Conservation (phyloP, 2,888 invertebrate species). For the Oegoconia quadripuncta region DNA sequence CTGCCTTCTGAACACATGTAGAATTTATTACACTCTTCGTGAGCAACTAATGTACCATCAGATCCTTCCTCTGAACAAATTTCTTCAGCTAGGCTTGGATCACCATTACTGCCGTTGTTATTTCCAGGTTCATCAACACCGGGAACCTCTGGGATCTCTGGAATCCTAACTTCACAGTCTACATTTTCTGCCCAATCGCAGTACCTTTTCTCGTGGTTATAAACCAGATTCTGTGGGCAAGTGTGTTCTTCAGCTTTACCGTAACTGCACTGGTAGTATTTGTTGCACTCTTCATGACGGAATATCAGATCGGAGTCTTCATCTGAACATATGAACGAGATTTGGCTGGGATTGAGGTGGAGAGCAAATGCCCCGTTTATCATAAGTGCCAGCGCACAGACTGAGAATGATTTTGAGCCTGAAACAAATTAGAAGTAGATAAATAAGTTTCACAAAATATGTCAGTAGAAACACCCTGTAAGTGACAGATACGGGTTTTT, state of each 20-base stretch:
- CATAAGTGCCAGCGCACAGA: not conserved
- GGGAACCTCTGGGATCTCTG: not conserved
- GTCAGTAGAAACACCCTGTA: too few species aligned
- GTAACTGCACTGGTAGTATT: constrained; percentile 34
- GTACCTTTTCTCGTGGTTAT: constrained; percentile 24
- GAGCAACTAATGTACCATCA: constrained; percentile 30
- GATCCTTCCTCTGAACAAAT: constrained; percentile 32
- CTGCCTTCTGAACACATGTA: constrained; percentile 31
- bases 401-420: not conserved
- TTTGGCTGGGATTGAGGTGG: constrained; percentile 31
- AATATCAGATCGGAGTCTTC: constrained; percentile 28
- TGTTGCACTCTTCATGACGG: constrained; percentile 39
- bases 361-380: not conserved
- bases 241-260: constrained; percentile 24
- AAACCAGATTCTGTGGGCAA: constrained; percentile 30
- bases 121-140: not conserved
- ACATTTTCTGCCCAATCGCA: constrained; percentile 39
- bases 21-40: constrained; percentile 40
- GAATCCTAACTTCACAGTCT: constrained; percentile 4
- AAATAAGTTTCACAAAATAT: too few species aligned
- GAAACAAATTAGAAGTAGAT: not conserved
- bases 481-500: too few species aligned
- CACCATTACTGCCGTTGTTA: not conserved
- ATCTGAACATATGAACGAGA: constrained; percentile 29
- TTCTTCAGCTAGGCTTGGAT: constrained; percentile 22